Conservation (phyloP, 2,888 invertebrate species). For the Oscheius myriophilus region DNA sequence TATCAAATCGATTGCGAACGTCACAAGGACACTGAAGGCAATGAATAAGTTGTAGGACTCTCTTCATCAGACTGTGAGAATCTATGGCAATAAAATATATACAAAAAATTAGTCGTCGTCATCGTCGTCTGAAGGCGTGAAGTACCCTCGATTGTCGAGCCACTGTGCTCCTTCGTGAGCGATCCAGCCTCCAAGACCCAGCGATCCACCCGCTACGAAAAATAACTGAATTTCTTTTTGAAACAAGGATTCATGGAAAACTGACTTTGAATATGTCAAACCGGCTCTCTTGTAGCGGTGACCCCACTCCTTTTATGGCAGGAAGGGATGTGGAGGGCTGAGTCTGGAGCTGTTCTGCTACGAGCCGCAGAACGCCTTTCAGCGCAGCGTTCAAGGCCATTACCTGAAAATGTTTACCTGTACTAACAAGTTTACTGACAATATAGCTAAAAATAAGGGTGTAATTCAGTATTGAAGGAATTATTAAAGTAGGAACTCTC, state of each 20-base stretch:
- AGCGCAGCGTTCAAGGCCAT: conserved; percentile 1
- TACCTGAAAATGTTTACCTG: neutral
- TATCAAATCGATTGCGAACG: neutral
- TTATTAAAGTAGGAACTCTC: no score
- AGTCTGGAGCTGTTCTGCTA: conserved; percentile 7
- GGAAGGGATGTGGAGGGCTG: neutral
- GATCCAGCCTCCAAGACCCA: neutral
- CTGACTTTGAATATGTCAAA: conserved; percentile 7
- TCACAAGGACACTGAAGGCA: neutral
- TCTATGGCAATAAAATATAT: neutral
- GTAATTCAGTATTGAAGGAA: no score
- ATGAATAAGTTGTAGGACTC: neutral
- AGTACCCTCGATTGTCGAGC: conserved; percentile 6
- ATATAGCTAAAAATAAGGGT: no score
- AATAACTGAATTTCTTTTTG: conserved; percentile 3
- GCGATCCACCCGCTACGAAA: conserved; percentile 11
- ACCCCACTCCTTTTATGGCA: conserved; percentile 14
- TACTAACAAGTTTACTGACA: no score
- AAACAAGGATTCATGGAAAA: neutral
- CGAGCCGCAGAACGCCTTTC: conserved; percentile 9
- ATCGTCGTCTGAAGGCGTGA: conserved; percentile 13
- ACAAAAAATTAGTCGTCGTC: conserved; percentile 11
- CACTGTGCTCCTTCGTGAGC: conserved; percentile 14
- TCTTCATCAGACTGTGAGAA: neutral
- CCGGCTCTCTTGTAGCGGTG: neutral